Evolutionary conservation across 2,888 invertebrate species (phyloP), one percentile per base, ranked within the genome.

Genomic region (Lepidocyrtoides sp.): DNA sequence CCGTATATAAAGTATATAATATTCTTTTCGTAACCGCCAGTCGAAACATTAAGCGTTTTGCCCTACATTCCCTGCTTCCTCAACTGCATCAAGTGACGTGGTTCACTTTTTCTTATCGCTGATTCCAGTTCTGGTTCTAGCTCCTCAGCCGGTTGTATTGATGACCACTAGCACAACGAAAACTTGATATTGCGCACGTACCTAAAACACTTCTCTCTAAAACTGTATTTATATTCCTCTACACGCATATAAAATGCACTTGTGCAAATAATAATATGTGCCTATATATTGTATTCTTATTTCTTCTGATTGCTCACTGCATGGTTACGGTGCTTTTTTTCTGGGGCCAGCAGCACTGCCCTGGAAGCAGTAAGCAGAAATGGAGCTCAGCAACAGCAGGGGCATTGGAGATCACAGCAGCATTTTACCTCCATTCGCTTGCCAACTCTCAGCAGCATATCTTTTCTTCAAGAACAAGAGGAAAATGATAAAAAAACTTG

Each of bases 361-460:
- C n/a, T n/a, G n/a, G n/a, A n/a, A n/a, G 48, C 12, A 26, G 44
- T 44, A 44, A 23, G 32, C n/a, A 77, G 32, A 81, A 60, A 54
- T 54, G 60, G 81, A 81, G 81, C 54, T 54, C 20, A 57, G 60
- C 81, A 81, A 57, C 82, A 82, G 63, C 60, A 82, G 44, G 82
- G 26, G 82, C 60, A 82, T 44, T 26, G 12, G 75, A 44, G 75
- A 75, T 44, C 75, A 66, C 83, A 77, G 77, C 86, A 85, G 85
- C 29, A 32, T 84, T 79, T 87, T 75, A 48, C 75, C 29, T 41
- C 54, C 44, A 32, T 57, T 36, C 77, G 20, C 75, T 57, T 89
- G 89, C 89, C 83, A 90, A 90, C 77, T 84, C 84, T 84, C 89
- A 84, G 89, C 84, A 90, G 79, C 79, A 79, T 79, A 36, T 79